phyloP scores from a whole-genome alignment of 2,888 invertebrate genomes.

The Lepetodrilus schrolli region DNA sequence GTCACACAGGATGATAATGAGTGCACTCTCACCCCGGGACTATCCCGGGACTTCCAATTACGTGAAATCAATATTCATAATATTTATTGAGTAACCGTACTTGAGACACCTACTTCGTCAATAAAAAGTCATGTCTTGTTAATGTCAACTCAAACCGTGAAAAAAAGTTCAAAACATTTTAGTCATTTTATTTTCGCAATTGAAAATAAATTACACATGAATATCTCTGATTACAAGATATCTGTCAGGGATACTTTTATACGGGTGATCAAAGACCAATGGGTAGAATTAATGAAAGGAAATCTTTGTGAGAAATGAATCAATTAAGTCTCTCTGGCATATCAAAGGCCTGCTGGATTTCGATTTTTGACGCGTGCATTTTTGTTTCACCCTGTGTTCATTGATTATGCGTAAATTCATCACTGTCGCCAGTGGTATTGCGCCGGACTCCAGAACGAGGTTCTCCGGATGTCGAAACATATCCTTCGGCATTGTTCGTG shows the following conservation, averaged over 20 bases:
- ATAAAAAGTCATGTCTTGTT: no score
- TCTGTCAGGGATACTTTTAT: constrained; percentile 12
- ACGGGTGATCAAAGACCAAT: constrained; percentile 19
- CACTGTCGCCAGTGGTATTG: background rate
- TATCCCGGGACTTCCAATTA: no score
- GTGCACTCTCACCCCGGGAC: no score
- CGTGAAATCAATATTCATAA: no score
- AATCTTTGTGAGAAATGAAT: constrained; percentile 9
- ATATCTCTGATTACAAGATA: background rate
- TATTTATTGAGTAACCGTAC: no score
- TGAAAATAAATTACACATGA: constrained; percentile 8
- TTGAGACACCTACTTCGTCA: no score
- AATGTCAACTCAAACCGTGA: background rate
- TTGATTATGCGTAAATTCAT: constrained; percentile 21
- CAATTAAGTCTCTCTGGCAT: background rate
- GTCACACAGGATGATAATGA: no score
- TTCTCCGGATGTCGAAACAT: background rate
- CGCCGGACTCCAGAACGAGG: background rate
- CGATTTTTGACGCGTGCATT: constrained; percentile 17
- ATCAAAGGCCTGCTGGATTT: constrained; percentile 7
- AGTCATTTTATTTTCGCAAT: background rate
- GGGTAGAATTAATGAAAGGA: constrained; percentile 10
- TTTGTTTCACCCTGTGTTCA: constrained; percentile 5
- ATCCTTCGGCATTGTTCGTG: background rate
- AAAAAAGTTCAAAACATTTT: no score